phyloP scores from a whole-genome alignment of 2,797 vertebrate species.

The Schizopygopsis pylzovi region DNA sequence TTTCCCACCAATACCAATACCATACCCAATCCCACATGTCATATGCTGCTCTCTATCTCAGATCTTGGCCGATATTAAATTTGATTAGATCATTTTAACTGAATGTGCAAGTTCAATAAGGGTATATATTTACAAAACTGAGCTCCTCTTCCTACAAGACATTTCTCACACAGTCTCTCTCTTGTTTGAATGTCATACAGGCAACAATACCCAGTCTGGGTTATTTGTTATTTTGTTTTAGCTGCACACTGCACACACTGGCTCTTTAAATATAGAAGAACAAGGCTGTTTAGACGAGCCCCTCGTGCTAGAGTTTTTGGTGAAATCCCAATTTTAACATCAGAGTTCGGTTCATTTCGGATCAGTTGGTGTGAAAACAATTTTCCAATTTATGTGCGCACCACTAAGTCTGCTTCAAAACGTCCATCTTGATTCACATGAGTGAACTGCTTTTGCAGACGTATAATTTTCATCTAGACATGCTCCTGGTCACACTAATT shows the following conservation, averaged over 20 bases:
- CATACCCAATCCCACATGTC: conserved; percentile 9
- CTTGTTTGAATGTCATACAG: not conserved
- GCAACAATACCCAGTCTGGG: not conserved
- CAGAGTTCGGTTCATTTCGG: not conserved
- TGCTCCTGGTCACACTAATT: not conserved
- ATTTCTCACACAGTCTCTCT: conserved; percentile 5
- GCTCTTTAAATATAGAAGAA: not conserved
- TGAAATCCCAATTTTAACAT: not conserved
- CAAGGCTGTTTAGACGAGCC: not conserved
- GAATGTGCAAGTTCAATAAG: conserved; percentile 10
- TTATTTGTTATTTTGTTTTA: too few relatives aligned
- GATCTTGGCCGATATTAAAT: conserved; percentile 15
- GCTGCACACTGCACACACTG: not conserved
- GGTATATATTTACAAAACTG: not conserved
- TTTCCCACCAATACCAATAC: not conserved
- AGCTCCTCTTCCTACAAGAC: not conserved
- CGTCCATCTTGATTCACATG: not conserved
- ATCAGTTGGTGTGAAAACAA: not conserved
- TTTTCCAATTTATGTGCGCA: not conserved
- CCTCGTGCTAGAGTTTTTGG: not conserved
- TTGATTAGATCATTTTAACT: conserved; percentile 18
- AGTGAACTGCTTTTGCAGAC: conserved; percentile 3
- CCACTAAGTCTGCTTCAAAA: conserved; percentile 12
- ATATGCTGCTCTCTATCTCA: conserved; percentile 19
- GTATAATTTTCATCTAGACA: conserved; percentile 9